Conservation (phyloP, 2,113 vertebrate genomes). For the Girardinichthys multiradiatus region DNA sequence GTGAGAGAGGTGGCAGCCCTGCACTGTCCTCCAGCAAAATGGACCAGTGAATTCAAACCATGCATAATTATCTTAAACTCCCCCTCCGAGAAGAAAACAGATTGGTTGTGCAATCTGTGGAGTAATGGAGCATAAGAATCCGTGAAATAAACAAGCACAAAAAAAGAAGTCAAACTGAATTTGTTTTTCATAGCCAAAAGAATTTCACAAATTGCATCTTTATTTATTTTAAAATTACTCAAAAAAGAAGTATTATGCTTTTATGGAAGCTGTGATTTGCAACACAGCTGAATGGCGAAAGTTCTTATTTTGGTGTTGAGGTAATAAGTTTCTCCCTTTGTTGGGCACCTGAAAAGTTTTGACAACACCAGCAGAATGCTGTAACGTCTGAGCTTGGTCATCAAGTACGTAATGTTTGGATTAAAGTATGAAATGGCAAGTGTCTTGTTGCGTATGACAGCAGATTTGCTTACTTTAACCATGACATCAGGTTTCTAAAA, state of each 20-base stretch:
- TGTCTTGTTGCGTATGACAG: too few relatives aligned
- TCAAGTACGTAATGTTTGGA: too few relatives aligned
- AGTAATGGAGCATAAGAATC: not conserved
- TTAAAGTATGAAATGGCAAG: too few relatives aligned
- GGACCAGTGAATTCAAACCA: slow-evolving; percentile 22
- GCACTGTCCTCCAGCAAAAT: slow-evolving; percentile 36
- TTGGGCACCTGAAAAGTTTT: not conserved
- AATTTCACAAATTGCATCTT: not conserved
- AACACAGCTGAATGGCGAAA: slow-evolving; percentile 14
- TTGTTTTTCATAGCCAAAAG: not conserved
- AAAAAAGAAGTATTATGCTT: not conserved
- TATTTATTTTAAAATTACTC: too few relatives aligned
- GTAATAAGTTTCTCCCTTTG: slow-evolving; percentile 5
- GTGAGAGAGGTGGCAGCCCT: slow-evolving; percentile 13
- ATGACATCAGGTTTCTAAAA: too few relatives aligned
- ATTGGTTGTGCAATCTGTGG: not conserved
- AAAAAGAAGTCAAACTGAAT: too few relatives aligned
- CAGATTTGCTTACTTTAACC: too few relatives aligned
- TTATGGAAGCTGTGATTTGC: slow-evolving; percentile 8
- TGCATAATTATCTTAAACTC: slow-evolving; percentile 32
- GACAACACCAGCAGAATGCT: not conserved
- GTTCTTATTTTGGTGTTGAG: not conserved
- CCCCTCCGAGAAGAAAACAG: not conserved
- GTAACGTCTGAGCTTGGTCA: too few relatives aligned
- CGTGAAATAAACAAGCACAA: too few relatives aligned